Base-by-base conservation (phyloP, 2,797 vertebrate genomes). In the Hephaestus fuliginosus region DNA sequence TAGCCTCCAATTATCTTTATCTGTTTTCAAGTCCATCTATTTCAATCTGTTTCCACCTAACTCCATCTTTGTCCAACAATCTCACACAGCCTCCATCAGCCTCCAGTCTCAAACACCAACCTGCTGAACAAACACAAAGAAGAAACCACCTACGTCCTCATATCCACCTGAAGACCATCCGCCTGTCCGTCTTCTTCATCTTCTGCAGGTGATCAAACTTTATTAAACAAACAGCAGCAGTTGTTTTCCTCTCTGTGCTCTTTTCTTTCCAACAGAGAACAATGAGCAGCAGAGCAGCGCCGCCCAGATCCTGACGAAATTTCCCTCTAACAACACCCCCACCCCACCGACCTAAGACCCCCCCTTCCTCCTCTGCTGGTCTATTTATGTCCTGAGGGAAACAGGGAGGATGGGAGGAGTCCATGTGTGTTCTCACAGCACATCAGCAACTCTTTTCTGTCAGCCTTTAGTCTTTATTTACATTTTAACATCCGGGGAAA, bases 311-410 rank as follows among this genome's bases (percentile, higher is more conserved):
- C 85, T 92, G 92, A 92, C 90, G 86, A 75, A 81, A 92, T 85
- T 89, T 91, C 94, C 92, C 81, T 56, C 74, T 10, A 74, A 76
- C 83, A 85, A 75, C 86, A 80, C 68, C 72, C 48, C 57, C 57
- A 4, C 53, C 62, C 28, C 44, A 13, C 14, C 66, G 22, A 69
- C 60, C 65, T 49, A 41, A 58, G 22, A 63, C 61, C 77, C 62
- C n/a, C 7, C 39, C 76, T 43, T 33, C 66, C 60, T 57, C 61
- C 68, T 0, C 36, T 53, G 58, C 66, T 12, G 43, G 62, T 84
- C 89, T 93, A 94, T 94, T 93, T 92, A 78, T 82, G 93, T 90
- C 82, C 82, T 74, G 77, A 76, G 87, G 88, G 88, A 93, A 92
- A 78, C 77, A 61, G 82, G 64, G 85, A 88, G 91, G 90, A 93